Conservation (phyloP, 2,797 vertebrate genomes). For the Crocidura indochinensis region DNA sequence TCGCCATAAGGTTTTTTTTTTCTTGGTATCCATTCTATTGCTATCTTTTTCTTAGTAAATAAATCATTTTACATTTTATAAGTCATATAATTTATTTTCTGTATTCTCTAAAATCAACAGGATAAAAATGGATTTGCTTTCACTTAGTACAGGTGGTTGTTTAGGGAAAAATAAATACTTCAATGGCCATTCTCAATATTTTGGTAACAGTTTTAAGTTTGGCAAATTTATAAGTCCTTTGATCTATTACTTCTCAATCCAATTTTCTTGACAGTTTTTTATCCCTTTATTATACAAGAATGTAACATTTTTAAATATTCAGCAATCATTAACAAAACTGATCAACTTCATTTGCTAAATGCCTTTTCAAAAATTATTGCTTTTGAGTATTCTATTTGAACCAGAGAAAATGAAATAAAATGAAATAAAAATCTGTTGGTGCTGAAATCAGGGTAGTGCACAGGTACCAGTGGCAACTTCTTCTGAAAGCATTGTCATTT, state of each 20-base stretch:
- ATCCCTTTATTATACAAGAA: conserved; percentile 36
- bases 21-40: conserved; percentile 71
- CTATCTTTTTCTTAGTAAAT: conserved; percentile 60
- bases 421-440: neutral
- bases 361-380: conserved; percentile 9
- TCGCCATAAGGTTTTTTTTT: conserved; percentile 67
- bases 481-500: conserved; percentile 49
- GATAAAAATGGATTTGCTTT: conserved; percentile 19
- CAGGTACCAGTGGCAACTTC: neutral
- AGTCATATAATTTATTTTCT: conserved; percentile 30
- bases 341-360: neutral
- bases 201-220: conserved; percentile 18
- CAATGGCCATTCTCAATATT: conserved; percentile 36
- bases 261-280: conserved; percentile 55
- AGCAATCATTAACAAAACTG: conserved; percentile 31
- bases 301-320: neutral
- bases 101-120: conserved; percentile 18
- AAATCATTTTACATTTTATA: conserved; percentile 73
- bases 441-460: neutral
- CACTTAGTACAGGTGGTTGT: conserved; percentile 45
- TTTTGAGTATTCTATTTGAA: conserved; percentile 52
- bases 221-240: conserved; percentile 35
- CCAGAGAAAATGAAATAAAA: conserved; percentile 19
- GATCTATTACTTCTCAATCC: conserved; percentile 42
- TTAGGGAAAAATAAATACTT: conserved; percentile 68